Conservation (phyloP, 1,140 invertebrate genomes). For the Drosophila azteca region DNA sequence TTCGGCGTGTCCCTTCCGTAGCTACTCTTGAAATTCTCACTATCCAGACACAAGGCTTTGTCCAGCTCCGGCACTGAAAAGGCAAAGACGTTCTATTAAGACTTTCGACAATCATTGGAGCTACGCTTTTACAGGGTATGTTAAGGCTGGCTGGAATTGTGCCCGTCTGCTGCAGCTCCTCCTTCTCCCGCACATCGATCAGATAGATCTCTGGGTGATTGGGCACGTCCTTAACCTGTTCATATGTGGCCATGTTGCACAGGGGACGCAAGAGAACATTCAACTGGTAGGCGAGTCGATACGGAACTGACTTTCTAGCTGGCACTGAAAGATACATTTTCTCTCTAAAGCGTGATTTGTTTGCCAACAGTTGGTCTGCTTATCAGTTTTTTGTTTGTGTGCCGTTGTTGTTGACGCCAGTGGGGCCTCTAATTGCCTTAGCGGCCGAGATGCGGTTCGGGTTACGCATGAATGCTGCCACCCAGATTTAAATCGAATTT, state of each 20-base stretch:
- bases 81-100: background rate
- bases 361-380: slow-evolving; percentile 19
- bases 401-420: slow-evolving; percentile 12
- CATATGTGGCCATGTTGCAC: slow-evolving; percentile 83
- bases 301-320: slow-evolving; percentile 48
- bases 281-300: slow-evolving; percentile 27
- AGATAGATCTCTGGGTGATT: slow-evolving; percentile 84
- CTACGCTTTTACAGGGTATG: slow-evolving; percentile 86
- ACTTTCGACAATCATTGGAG: background rate
- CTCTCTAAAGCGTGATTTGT: slow-evolving; percentile 19
- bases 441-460: too few relatives aligned
- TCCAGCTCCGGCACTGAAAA: slow-evolving; percentile 83
- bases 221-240: slow-evolving; percentile 85
- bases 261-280: slow-evolving; percentile 12
- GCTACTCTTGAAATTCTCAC: slow-evolving; percentile 84
- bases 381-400: slow-evolving; percentile 38
- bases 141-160: slow-evolving; percentile 88
- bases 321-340: slow-evolving; percentile 45
- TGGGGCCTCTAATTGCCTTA: slow-evolving; percentile 6
- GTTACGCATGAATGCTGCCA: too few relatives aligned
- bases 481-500: slow-evolving; percentile 30
- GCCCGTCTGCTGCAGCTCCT: slow-evolving; percentile 87
- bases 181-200: slow-evolving; percentile 88
- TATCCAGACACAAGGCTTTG: slow-evolving; percentile 77
- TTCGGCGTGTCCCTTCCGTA: slow-evolving; percentile 84